These are phyloP conservation scores for Varanus komodoensis DNA, from an alignment of 2,113 vertebrate genomes.

Conservation along the genomic window DNA sequence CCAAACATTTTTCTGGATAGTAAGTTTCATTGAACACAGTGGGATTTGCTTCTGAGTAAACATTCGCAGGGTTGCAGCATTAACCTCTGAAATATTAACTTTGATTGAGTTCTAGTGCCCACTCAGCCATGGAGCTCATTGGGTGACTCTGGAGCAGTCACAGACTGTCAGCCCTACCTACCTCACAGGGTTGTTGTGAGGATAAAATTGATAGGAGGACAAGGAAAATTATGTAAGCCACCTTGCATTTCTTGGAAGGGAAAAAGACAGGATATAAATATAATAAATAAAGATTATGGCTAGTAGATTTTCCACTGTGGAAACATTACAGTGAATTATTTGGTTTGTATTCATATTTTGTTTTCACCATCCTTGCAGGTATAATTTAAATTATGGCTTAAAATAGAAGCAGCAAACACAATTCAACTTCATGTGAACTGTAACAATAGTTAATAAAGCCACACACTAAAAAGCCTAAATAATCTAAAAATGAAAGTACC, in stretches of 20 bases:
- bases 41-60: not conserved
- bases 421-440: not conserved
- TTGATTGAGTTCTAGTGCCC: no score
- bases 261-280: no score
- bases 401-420: not conserved
- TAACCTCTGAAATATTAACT: no score
- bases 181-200: no score
- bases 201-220: no score
- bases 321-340: not conserved
- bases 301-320: not conserved
- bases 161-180: no score
- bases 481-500: not conserved
- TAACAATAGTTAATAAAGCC: not conserved
- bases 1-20: not conserved
- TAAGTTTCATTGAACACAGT: not conserved
- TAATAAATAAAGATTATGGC: not conserved
- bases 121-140: no score
- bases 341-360: not conserved
- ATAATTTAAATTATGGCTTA: not conserved
- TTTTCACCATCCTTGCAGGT: not conserved
- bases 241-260: no score
- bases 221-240: no score
- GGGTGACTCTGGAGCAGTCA: no score
- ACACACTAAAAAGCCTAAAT: not conserved
- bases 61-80: not conserved